These are phyloP conservation scores for Manacus vitellinus DNA, from an alignment of 2,113 vertebrate genomes.

Conservation along the genomic window DNA sequence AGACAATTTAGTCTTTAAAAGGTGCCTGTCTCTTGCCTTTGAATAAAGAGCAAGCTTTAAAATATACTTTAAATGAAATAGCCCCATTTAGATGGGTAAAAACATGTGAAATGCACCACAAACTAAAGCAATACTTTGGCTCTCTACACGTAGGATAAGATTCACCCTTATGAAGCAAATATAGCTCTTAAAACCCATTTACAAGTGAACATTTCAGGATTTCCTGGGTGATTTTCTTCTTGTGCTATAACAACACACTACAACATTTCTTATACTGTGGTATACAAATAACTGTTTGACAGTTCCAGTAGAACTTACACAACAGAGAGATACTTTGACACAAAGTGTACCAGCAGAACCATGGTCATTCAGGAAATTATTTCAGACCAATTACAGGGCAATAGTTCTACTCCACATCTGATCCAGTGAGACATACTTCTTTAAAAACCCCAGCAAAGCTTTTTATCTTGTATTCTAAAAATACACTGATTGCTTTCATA, in stretches of 20 bases:
- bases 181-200: background rate
- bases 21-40: fast-evolving
- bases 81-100: background rate
- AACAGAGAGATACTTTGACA: background rate
- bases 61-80: background rate
- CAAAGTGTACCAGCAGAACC: background rate
- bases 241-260: background rate
- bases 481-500: background rate
- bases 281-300: background rate
- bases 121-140: background rate
- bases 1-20: background rate
- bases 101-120: background rate
- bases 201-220: background rate
- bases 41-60: background rate
- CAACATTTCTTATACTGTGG: background rate
- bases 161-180: background rate
- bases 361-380: background rate
- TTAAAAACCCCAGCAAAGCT: background rate
- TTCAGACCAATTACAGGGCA: background rate
- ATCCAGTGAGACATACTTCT: background rate
- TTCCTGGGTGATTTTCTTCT: background rate
- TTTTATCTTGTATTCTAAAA: slow-evolving; percentile 49
- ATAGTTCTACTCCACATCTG: background rate
- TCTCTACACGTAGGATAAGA: background rate
- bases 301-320: background rate